Evolutionary conservation across 2,888 invertebrate genomes (phyloP).

Genomic region (Trachelus stipa): DNA sequence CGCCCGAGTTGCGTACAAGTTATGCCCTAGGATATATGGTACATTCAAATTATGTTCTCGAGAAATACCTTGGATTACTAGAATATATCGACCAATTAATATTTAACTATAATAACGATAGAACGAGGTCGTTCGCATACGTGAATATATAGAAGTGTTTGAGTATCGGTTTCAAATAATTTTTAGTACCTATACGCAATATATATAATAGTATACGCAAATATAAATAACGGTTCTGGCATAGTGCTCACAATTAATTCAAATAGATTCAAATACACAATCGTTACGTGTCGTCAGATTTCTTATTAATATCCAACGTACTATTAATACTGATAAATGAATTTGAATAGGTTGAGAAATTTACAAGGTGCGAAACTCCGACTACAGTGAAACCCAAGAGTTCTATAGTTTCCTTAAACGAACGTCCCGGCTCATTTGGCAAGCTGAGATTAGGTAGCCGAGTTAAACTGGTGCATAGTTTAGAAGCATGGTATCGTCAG

Average conservation of each 20-base stretch:
- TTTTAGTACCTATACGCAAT: not conserved
- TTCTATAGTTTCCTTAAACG: not conserved
- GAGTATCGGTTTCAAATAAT: not conserved
- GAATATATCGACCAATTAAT: not conserved
- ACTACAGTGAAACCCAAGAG: not conserved
- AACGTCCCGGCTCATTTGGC: not conserved
- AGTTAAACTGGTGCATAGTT: not conserved
- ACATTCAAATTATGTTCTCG: not conserved
- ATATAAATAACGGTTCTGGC: not conserved
- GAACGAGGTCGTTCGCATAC: not conserved
- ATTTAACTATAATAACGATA: not conserved
- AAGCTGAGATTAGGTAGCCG: not conserved
- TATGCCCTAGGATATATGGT: not conserved
- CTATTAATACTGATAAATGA: not conserved
- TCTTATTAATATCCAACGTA: not conserved
- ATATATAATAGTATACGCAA: not conserved
- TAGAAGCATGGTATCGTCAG: not conserved
- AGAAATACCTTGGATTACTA: not conserved
- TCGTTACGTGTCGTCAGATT: not conserved
- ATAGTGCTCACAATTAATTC: not conserved
- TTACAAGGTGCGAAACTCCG: not conserved
- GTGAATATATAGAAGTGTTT: not conserved
- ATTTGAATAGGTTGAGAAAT: not conserved
- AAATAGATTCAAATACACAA: not conserved
- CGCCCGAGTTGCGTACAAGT: not conserved